Evolutionary conservation across 2,888 invertebrate species (phyloP).

Genomic region (Meiosimyza decipiens): DNA sequence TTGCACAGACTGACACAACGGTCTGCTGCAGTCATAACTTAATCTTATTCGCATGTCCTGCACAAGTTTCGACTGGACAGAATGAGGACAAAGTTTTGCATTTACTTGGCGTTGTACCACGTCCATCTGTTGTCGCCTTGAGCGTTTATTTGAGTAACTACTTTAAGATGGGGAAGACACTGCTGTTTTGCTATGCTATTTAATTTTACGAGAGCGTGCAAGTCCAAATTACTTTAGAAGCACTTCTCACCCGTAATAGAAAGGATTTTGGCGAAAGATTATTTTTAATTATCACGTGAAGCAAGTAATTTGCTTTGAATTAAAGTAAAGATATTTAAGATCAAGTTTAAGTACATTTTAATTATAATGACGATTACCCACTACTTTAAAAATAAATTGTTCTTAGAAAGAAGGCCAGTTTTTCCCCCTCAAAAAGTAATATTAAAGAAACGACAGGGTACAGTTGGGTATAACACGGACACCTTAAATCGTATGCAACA

Average conservation of each 20-base stretch:
- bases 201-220: neutral
- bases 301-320: no score
- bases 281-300: conserved; percentile 13
- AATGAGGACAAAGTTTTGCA: conserved; percentile 33
- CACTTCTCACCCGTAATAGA: neutral
- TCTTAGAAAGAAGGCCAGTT: no score
- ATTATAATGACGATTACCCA: no score
- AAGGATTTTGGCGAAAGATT: neutral
- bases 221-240: conserved; percentile 7
- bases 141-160: conserved; percentile 34
- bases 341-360: no score
- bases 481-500: no score
- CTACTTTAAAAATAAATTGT: no score
- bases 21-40: conserved; percentile 20
- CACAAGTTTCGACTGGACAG: neutral
- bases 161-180: conserved; percentile 2
- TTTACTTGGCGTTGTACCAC: conserved; percentile 24
- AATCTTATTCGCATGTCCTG: neutral
- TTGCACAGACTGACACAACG: neutral
- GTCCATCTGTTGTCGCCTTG: conserved; percentile 35
- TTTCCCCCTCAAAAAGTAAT: no score
- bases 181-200: neutral
- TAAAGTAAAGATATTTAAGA: no score
- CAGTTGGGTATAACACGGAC: no score
- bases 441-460: no score